These are phyloP conservation scores for Dendrocincla fuliginosa DNA, from an alignment of 2,797 vertebrate species.

Conservation along the genomic window DNA sequence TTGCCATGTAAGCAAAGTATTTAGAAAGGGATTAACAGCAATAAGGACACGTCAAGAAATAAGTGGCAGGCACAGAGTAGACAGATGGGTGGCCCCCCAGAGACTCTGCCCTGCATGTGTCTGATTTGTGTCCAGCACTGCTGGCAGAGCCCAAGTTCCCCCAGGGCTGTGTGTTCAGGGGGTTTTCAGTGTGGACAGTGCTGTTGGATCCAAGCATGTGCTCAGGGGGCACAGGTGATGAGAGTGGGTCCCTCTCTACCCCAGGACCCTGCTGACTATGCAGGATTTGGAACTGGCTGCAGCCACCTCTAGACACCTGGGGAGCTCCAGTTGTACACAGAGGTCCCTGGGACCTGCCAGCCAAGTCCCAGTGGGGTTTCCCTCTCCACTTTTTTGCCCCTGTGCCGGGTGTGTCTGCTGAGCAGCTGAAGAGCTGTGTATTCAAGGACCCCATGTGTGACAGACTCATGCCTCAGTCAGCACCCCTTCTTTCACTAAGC, in stretches of 20 bases:
- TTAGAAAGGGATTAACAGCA: background rate
- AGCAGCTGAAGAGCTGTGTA: background rate
- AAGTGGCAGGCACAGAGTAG: background rate
- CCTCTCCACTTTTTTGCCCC: background rate
- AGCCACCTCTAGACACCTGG: background rate
- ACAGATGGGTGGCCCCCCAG: background rate
- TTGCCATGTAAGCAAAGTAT: background rate
- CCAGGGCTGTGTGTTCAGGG: background rate
- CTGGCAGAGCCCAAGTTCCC: background rate
- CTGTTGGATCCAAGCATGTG: background rate
- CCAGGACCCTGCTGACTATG: background rate
- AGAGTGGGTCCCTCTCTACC: background rate
- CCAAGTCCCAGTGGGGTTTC: background rate
- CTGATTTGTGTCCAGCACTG: background rate
- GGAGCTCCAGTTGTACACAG: background rate
- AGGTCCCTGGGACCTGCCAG: background rate
- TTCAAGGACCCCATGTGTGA: background rate
- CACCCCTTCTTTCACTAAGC: background rate
- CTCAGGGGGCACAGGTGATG: rapidly evolving
- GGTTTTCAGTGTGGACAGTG: background rate
- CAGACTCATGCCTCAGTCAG: background rate
- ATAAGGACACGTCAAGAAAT: background rate
- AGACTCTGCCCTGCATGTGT: background rate
- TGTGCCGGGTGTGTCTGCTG: background rate
- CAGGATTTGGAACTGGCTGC: background rate